Evolutionary conservation across 2,113 vertebrate genomes (phyloP).

Genomic region (Cebidichthys violaceus): DNA sequence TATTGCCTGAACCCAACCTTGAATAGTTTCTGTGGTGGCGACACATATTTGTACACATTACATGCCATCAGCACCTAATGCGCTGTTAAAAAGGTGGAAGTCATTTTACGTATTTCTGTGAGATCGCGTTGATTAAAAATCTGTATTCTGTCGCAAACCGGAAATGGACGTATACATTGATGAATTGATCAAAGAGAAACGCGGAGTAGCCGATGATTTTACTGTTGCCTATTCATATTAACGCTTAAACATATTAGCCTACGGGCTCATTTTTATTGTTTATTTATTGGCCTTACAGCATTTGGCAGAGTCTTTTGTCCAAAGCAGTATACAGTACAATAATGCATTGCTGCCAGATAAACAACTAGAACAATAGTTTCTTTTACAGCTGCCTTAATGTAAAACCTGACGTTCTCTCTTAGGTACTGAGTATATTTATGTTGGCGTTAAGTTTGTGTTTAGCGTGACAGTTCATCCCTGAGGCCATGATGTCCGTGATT

Average conservation of each 20-base stretch:
- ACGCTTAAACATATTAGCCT: neutral
- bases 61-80: too few relatives aligned
- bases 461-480: slow-evolving; percentile 16
- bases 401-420: neutral
- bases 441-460: slow-evolving; percentile 11
- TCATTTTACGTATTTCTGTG: too few relatives aligned
- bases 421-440: neutral
- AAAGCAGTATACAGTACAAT: neutral
- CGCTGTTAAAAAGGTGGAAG: too few relatives aligned
- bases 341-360: neutral
- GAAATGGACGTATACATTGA: neutral
- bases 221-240: neutral
- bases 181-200: neutral
- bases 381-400: neutral
- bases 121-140: neutral
- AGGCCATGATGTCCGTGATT: slow-evolving; percentile 35
- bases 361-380: neutral
- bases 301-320: neutral
- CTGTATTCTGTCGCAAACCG: neutral
- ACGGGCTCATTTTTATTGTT: neutral
- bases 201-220: neutral
- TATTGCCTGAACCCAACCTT: too few relatives aligned
- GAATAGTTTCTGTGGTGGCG: too few relatives aligned
- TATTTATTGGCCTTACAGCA: neutral
- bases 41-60: too few relatives aligned